Conservation (phyloP, 2,113 vertebrate genomes). For the Anarrhichthys ocellatus region DNA sequence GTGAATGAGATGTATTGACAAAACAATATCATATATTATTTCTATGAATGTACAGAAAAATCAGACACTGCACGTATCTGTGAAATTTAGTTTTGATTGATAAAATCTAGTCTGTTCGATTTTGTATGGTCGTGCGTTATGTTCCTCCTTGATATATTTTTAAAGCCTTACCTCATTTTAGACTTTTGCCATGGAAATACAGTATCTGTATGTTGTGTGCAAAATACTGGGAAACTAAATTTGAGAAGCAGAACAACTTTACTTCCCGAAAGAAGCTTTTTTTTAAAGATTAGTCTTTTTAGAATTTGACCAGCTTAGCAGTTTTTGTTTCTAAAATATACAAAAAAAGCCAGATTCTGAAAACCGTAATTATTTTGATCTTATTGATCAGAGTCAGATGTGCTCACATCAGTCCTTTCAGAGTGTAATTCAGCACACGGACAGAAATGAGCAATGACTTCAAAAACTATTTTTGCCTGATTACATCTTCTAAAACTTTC, state of each 20-base stretch:
- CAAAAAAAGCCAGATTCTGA: not conserved
- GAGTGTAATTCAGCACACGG: not conserved
- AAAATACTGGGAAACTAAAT: conserved; percentile 24
- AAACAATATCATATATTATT: not conserved
- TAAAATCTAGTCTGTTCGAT: not conserved
- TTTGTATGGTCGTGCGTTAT: not conserved
- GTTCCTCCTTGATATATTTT: conserved; percentile 9
- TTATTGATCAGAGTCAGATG: not conserved
- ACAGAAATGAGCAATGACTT: conserved; percentile 30
- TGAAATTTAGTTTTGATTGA: too few species aligned
- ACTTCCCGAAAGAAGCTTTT: conserved; percentile 39
- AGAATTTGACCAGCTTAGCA: conserved; percentile 11
- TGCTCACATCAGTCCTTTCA: too few species aligned
- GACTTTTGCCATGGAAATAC: conserved; percentile 34
- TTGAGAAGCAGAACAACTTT: conserved; percentile 45
- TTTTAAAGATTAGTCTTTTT: conserved; percentile 35
- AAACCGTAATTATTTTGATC: not conserved
- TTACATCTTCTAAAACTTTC: conserved; percentile 56
- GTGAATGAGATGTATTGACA: not conserved
- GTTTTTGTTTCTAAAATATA: not conserved
- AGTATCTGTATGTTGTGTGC: not conserved
- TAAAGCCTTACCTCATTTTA: conserved; percentile 11
- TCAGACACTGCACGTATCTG: too few species aligned
- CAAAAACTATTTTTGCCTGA: conserved; percentile 15
- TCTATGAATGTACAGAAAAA: not conserved